Conservation (phyloP, 2,888 invertebrate species). For the Nomada ferruginata region DNA sequence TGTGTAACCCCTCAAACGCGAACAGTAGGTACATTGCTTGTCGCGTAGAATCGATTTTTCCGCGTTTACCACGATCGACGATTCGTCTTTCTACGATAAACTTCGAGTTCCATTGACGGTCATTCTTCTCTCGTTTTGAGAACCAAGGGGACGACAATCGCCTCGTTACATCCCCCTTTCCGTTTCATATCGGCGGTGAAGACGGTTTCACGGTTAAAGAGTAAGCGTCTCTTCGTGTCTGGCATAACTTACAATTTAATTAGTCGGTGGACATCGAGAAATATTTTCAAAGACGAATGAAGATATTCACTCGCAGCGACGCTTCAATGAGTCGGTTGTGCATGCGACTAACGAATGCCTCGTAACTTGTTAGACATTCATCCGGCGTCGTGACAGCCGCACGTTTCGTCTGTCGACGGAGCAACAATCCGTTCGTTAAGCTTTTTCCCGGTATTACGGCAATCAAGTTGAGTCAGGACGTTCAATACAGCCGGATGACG, state of each 20-base stretch:
- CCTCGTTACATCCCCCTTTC: slow-evolving; percentile 29
- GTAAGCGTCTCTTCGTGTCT: neutral
- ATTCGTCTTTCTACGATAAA: slow-evolving; percentile 37
- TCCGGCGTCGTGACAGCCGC: slow-evolving; percentile 60
- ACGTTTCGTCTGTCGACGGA: slow-evolving; percentile 60
- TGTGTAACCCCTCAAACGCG: neutral
- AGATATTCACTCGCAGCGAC: slow-evolving; percentile 34
- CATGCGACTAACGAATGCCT: slow-evolving; percentile 55
- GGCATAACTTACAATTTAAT: slow-evolving; percentile 57
- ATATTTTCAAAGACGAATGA: slow-evolving; percentile 45
- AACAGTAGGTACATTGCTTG: neutral
- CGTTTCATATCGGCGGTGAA: neutral
- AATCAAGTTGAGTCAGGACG: slow-evolving; percentile 66
- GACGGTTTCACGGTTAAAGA: slow-evolving; percentile 24
- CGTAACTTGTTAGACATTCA: slow-evolving; percentile 68
- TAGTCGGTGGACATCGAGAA: slow-evolving; percentile 35
- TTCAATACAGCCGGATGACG: slow-evolving; percentile 66
- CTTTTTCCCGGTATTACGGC: slow-evolving; percentile 71
- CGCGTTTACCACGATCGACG: slow-evolving; percentile 3
- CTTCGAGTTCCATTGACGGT: slow-evolving; percentile 26
- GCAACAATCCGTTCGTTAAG: slow-evolving; percentile 72
- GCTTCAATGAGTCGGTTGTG: slow-evolving; percentile 47
- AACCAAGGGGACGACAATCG: slow-evolving; percentile 35
- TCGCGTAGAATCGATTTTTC: neutral
- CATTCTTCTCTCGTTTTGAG: slow-evolving; percentile 31